A percentile compares a stretch with the other conserved stretches of the same genome.
Conservation (phyloP, 2,888 invertebrate genomes). For the Machimus rusticus region DNA sequence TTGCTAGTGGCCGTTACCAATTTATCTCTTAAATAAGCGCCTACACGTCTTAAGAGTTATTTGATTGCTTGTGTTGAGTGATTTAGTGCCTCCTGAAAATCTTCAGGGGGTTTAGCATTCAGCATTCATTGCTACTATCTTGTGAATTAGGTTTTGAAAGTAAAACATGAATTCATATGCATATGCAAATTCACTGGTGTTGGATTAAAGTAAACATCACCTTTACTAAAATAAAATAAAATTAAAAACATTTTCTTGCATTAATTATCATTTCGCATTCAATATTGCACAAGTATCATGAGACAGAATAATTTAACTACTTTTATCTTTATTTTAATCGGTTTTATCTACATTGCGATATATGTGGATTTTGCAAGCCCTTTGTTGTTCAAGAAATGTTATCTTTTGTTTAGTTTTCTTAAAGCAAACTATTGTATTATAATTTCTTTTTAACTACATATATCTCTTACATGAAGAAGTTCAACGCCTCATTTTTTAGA, state of each 20-base stretch:
- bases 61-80: not conserved
- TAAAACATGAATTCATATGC: not conserved
- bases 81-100: not conserved
- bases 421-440: not conserved
- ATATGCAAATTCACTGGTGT: not conserved
- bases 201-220: not conserved
- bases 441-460: not conserved
- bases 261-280: not conserved
- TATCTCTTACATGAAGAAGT: not conserved
- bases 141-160: not conserved
- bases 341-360: not conserved
- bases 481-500: not conserved
- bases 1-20: not conserved
- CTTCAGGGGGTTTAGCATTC: not conserved
- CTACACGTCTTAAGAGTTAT: slow-evolving; percentile 3
- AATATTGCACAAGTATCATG: not conserved
- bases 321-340: not conserved
- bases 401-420: not conserved
- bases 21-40: slow-evolving; percentile 3
- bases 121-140: not conserved
- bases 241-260: not conserved
- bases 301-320: not conserved
- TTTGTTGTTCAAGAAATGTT: not conserved
- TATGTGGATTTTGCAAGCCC: not conserved
- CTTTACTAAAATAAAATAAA: not conserved